A percentile compares a stretch with the other conserved stretches of the same genome.
phyloP scores from a whole-genome alignment of 2,797 vertebrate genomes.

The Tiaroga cobitis region DNA sequence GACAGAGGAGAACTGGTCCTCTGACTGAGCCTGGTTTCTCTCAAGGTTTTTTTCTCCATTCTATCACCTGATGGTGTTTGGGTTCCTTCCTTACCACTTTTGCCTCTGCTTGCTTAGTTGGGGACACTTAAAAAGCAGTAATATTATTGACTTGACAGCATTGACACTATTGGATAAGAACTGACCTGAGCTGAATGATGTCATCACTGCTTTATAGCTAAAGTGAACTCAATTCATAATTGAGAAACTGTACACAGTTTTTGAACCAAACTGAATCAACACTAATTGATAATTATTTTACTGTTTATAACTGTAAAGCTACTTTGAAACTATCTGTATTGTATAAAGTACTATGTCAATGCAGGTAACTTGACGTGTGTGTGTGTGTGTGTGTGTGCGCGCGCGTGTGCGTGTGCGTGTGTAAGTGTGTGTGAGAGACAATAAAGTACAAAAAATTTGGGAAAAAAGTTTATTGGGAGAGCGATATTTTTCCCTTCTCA shows the following conservation, averaged over 20 bases:
- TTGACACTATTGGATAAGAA: neutral
- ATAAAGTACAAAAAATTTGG: too few species aligned
- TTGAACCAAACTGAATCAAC: too few species aligned
- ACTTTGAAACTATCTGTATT: neutral
- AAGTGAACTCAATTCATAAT: too few species aligned
- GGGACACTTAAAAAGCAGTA: neutral
- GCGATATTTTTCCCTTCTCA: neutral
- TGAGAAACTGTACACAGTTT: too few species aligned
- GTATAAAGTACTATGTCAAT: too few species aligned
- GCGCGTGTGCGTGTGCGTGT: too few species aligned
- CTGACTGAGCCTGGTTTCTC: neutral
- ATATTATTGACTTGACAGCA: neutral
- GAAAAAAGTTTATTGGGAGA: neutral
- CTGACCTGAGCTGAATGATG: too few species aligned
- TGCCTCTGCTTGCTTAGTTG: neutral
- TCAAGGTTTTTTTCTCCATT: neutral
- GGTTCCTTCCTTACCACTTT: neutral
- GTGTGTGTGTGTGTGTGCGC: too few species aligned
- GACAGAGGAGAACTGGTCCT: neutral
- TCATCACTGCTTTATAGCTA: too few species aligned
- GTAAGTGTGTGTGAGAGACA: neutral
- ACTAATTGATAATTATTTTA: neutral
- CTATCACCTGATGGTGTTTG: neutral
- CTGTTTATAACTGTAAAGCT: neutral
- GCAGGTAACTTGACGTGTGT: too few species aligned